Percentiles rank a stretch among this genome's conserved stretches.
Conservation (phyloP, 1,140 invertebrate species). For the Chymomyza costata region DNA sequence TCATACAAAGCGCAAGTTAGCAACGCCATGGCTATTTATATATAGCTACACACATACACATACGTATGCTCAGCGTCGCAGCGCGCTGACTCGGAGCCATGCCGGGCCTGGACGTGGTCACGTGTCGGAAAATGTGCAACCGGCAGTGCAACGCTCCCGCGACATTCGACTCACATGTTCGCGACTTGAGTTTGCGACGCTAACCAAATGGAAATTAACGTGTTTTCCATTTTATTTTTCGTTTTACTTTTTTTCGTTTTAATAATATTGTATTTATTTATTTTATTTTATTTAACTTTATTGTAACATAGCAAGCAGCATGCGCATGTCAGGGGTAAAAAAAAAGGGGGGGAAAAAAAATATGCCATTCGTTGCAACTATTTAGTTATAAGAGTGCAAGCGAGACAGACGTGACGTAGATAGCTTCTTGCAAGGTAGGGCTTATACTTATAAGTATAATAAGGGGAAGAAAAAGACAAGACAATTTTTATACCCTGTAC, state of each 20-base stretch:
- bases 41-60: no score
- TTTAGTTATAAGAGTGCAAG: not conserved
- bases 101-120: conserved; percentile 39
- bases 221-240: conserved; percentile 38
- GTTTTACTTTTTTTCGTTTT: conserved; percentile 14
- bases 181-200: conserved; percentile 51
- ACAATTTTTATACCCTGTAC: no score
- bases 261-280: not conserved
- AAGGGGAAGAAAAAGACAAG: no score
- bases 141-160: conserved; percentile 63
- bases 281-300: conserved; percentile 1
- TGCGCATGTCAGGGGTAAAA: conserved; percentile 3
- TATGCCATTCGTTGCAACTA: conserved; percentile 35
- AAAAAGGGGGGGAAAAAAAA: no score
- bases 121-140: conserved; percentile 56
- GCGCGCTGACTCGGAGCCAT: not conserved
- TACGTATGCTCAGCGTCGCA: not conserved
- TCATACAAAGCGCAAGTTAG: conserved; percentile 21
- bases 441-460: no score
- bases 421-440: no score
- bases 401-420: no score
- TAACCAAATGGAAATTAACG: conserved; percentile 52
- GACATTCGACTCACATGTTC: conserved; percentile 55
- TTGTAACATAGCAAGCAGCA: not conserved
- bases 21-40: conserved; percentile 54